phyloP scores from a whole-genome alignment of 1,140 invertebrate species.

The Amphibalanus amphitrite region DNA sequence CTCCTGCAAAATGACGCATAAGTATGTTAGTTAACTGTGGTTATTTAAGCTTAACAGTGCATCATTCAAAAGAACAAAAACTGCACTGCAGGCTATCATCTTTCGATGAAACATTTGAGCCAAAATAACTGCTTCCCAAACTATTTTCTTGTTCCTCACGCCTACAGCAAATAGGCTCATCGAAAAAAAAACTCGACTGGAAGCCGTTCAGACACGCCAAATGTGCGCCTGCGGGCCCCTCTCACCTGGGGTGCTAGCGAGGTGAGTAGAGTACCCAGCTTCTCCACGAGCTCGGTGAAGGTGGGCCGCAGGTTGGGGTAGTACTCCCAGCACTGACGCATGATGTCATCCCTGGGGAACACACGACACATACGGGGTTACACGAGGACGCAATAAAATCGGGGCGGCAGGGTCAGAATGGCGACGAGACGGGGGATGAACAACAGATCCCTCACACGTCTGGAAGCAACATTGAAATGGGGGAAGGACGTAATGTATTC shows the following conservation, averaged over 20 bases:
- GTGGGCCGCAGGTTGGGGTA: slow-evolving; percentile 65
- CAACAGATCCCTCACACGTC: no score
- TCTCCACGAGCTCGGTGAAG: slow-evolving; percentile 71
- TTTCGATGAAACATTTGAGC: slow-evolving; percentile 5
- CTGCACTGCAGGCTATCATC: background rate
- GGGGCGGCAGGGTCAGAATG: no score
- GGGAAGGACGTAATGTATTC: no score
- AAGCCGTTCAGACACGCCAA: slow-evolving; percentile 6
- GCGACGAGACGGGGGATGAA: no score
- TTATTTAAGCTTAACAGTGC: slow-evolving; percentile 3
- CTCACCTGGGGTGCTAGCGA: slow-evolving; percentile 20
- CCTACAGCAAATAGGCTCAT: background rate
- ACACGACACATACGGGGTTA: no score
- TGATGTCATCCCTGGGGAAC: slow-evolving; percentile 59
- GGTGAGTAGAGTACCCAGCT: slow-evolving; percentile 72
- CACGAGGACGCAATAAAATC: no score
- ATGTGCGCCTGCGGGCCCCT: background rate
- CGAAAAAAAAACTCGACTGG: background rate
- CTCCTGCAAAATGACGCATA: slow-evolving; percentile 35
- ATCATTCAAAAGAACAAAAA: slow-evolving; percentile 6
- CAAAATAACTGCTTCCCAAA: slow-evolving; percentile 3
- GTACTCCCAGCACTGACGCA: slow-evolving; percentile 89
- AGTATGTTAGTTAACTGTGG: slow-evolving; percentile 5
- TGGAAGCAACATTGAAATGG: no score
- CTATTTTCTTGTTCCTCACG: background rate